Percentiles rank a stretch among this genome's conserved stretches.
Conservation (phyloP, 2,888 invertebrate genomes). For the Pristionchus exspectatus region DNA sequence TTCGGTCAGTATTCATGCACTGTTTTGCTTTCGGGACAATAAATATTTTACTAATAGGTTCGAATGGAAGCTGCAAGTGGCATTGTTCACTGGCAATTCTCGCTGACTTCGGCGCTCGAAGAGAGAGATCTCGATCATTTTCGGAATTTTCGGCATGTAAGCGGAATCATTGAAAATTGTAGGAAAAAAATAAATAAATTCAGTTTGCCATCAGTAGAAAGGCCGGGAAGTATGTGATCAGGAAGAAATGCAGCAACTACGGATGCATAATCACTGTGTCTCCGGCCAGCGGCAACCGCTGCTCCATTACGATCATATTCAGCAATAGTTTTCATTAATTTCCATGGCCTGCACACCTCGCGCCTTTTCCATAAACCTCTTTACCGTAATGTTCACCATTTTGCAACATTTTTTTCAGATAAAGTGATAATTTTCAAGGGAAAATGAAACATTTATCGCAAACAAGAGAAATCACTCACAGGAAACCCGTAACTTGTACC, state of each 20-base stretch:
- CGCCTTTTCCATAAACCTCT: no score
- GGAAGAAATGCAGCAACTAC: background rate
- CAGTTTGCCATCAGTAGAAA: background rate
- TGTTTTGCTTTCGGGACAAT: no score
- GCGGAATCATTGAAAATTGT: no score
- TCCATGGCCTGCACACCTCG: background rate
- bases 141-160: no score
- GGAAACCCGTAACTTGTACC: background rate
- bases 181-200: no score
- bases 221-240: background rate
- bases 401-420: background rate
- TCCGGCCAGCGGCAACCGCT: background rate
- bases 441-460: background rate
- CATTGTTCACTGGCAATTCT: no score
- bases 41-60: no score
- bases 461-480: background rate
- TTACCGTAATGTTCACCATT: background rate
- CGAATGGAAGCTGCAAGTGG: no score
- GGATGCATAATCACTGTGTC: background rate
- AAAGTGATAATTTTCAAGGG: background rate
- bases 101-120: background rate
- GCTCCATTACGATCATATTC: background rate
- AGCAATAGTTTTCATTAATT: background rate
- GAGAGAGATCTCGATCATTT: background rate
- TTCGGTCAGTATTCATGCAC: no score